Base-by-base conservation (phyloP, 2,888 invertebrate genomes). In the Himalopsyche japonica region DNA sequence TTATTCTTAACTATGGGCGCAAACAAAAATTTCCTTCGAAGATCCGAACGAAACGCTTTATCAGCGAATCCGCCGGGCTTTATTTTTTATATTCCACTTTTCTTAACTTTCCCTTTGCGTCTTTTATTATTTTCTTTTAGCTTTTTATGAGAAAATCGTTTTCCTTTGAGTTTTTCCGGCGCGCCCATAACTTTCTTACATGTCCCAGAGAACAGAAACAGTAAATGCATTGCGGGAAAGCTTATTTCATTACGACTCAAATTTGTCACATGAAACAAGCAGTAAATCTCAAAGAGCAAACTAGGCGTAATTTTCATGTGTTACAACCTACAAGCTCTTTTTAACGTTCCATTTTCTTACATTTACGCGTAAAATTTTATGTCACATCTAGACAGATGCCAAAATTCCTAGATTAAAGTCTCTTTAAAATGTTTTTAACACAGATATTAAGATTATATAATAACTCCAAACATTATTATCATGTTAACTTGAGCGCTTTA, bases 11-110 rank as follows among this genome's bases (percentile, higher is more conserved):
- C 82, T 27, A 27, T 20, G 43, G 76, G 83, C 37, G 37, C 64
- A 79, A 80, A 80, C 43, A 80, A 83, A n/a, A 70, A 76, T 77
- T 79, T 64, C 43, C 43, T 43, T 24, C 70, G 10, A 57, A 76
- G 57, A 49, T 64, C 76, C 10, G 49, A 83, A 24, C 82, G 80
- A 49, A 84, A 43, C 76, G 83, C 85, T 76, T 79, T 82, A 83
- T 86, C 86, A 84, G 83, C 84, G 82, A 85, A 85, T 84, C 84
- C 82, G 15, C 48, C 48, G 79, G 76, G 83, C 57, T 79, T 84
- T 77, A 27, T 82, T 85, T 82, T 82, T 86, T 80, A 84, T 82
- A 86, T 84, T 80, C 86, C 86, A 82, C 84, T 86, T 82, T 82
- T 86, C 84, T 84, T 76, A 84, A 84, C 83, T 85, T 83, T 84